Conservation (phyloP, 2,888 invertebrate species). For the Dexiosoma caninum region DNA sequence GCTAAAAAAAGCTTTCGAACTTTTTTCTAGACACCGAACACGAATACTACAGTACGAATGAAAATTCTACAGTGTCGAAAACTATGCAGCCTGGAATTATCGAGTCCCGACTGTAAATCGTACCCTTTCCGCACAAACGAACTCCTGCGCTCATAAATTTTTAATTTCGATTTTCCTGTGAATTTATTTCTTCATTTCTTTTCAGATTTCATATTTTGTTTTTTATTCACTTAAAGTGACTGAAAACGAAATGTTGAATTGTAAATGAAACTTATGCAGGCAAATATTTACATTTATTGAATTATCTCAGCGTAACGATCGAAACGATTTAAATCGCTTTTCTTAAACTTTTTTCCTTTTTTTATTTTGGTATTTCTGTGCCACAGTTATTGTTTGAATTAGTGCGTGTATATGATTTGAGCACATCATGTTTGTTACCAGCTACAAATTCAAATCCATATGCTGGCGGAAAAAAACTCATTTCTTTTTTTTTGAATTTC, state of each 20-base stretch:
- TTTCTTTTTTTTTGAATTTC: not conserved
- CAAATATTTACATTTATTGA: slow-evolving; percentile 63
- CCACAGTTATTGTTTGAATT: slow-evolving; percentile 3
- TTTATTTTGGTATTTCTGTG: no score
- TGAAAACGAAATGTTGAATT: slow-evolving; percentile 27
- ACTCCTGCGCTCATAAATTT: slow-evolving; percentile 23
- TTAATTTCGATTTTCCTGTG: slow-evolving; percentile 54
- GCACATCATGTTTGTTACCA: not conserved
- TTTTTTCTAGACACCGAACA: no score
- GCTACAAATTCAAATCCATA: slow-evolving; percentile 6
- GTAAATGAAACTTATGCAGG: slow-evolving; percentile 52
- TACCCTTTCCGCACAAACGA: not conserved
- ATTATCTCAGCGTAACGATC: slow-evolving; percentile 59
- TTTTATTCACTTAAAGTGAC: slow-evolving; percentile 7
- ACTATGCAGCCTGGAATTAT: no score
- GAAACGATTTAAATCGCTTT: slow-evolving; percentile 59
- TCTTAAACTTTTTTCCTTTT: not conserved
- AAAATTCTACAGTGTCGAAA: no score
- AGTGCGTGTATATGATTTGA: slow-evolving; percentile 20
- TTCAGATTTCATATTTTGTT: not conserved
- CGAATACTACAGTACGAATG: no score
- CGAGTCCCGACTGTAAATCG: no score
- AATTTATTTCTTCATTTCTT: no score
- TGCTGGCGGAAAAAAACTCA: not conserved
- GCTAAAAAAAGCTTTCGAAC: no score